Conservation (phyloP, 2,888 invertebrate species). For the Nomada hirtipes region DNA sequence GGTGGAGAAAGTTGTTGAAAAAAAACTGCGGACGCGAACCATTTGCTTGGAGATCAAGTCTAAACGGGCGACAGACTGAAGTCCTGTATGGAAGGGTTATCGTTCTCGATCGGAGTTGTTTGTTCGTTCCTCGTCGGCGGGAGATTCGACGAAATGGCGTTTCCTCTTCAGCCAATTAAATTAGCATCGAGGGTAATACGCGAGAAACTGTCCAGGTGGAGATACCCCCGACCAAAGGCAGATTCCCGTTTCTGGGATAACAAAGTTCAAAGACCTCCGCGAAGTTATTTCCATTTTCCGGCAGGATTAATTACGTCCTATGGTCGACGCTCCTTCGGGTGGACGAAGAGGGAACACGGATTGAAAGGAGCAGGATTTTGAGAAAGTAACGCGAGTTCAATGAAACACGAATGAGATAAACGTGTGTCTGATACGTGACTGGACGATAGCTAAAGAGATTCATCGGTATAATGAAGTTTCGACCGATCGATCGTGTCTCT, state of each 20-base stretch:
- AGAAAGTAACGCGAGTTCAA: not conserved
- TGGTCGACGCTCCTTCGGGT: not conserved
- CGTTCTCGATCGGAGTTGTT: constrained; percentile 10
- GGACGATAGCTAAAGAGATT: no score
- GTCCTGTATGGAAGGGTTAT: not conserved
- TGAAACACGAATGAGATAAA: no score
- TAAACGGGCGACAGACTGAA: not conserved
- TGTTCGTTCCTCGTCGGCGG: no score
- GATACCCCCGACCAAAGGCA: not conserved
- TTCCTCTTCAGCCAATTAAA: not conserved
- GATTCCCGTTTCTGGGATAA: constrained; percentile 1
- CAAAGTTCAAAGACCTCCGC: not conserved
- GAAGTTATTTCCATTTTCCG: not conserved
- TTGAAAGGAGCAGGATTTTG: not conserved
- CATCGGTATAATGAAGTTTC: no score
- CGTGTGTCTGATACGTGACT: no score
- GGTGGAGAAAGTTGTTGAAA: no score
- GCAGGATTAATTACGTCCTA: not conserved
- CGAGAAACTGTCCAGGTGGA: not conserved
- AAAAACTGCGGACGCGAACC: not conserved
- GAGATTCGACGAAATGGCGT: not conserved
- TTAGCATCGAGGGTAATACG: constrained; percentile 1
- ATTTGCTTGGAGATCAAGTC: not conserved
- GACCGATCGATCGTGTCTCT: no score
- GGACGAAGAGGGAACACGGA: not conserved